A percentile compares a stretch with the other conserved stretches of the same genome.
Conservation (phyloP, 2,113 vertebrate genomes). For the Manacus vitellinus region DNA sequence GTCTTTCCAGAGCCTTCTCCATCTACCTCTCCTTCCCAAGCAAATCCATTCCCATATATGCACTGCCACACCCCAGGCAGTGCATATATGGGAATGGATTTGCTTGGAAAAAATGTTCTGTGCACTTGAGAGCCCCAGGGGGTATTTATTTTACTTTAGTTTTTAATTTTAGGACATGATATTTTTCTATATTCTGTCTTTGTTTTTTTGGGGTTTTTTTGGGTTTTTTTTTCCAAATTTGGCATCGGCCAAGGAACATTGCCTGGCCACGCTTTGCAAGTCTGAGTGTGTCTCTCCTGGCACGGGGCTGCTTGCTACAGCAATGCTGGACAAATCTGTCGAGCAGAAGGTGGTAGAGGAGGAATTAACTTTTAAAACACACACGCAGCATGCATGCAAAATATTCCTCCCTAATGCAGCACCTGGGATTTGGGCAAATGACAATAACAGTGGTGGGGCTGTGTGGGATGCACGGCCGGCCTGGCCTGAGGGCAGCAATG, state of each 20-base stretch:
- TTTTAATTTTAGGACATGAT: not conserved
- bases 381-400: accelerated
- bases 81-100: not conserved
- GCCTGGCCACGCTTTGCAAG: not conserved
- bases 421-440: slow-evolving; percentile 1
- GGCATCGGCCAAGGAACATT: not conserved
- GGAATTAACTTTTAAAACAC: slow-evolving; percentile 32
- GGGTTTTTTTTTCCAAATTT: not conserved
- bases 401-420: not conserved
- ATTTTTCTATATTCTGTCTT: not conserved
- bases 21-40: not conserved
- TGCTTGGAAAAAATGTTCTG: slow-evolving; percentile 12
- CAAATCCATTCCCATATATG: not conserved
- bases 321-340: not conserved
- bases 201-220: not conserved
- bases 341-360: slow-evolving; percentile 22
- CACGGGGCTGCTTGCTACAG: not conserved
- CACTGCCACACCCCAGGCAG: not conserved
- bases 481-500: not conserved
- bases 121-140: not conserved
- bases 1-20: not conserved
- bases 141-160: not conserved
- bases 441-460: not conserved
- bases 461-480: not conserved
- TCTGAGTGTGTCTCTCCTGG: not conserved